Evolutionary conservation across 2,888 invertebrate genomes (phyloP), one percentile per base, ranked within the genome.

Genomic region (Monoplex corrugatus): DNA sequence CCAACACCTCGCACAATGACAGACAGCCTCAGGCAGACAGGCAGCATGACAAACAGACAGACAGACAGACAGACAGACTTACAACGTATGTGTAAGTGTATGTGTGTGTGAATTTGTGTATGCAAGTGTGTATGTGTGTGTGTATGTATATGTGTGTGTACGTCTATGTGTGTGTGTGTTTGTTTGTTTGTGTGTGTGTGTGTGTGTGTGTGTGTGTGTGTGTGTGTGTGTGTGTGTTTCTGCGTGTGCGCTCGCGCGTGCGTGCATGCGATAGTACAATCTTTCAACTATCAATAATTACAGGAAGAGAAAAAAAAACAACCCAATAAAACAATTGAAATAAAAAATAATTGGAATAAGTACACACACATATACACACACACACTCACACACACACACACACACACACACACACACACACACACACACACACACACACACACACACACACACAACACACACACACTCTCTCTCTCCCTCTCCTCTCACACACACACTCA

Each of bases 331-430:
- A 57, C 3, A 57, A 57, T 10, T 57, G 10, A 57, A 28, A 57
- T 57, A 28, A 23, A 57, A 57, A 57, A 57, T 50, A 50, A 13
- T 16, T 50, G 19, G 19, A 50, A 50, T 13, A 50, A 13, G 8
- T n/a, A 72, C 32, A 38, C 72, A 72, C 72, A 72, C 72, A 38
- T 35, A 72, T 10, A 5, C 5, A 72, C 72, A 72, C 72, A 72
- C 72, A 72, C 72, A 72, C 72, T 35, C 72, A 72, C 72, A 72
- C 72, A 72, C 72, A 72, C 72, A 72, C 72, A 72, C 72, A 72
- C 72, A 72, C 72, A 72, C 72, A 75, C 8, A 75, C 75, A 75
- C 1, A 75, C 19, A 75, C 1, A 75, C 38, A 75, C 38, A 38
- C 38, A 75, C 38, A 75, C 75, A 75, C 75, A 75, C 38, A 75